phyloP scores from a whole-genome alignment of 1,140 invertebrate genomes.

The Phthorimaea operculella region DNA sequence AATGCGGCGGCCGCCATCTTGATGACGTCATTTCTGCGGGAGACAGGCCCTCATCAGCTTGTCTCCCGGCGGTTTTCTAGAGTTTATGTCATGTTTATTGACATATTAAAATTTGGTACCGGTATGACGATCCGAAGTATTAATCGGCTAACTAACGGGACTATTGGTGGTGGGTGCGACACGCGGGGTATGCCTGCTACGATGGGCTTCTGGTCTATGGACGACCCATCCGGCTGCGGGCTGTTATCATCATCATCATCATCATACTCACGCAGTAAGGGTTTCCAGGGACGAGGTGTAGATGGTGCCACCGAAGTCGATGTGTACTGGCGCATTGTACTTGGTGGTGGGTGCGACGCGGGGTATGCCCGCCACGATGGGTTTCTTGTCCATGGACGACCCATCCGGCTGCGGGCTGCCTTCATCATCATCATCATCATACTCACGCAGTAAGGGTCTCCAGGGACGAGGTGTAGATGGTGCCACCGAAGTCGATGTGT shows the following conservation, averaged over 20 bases:
- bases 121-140: too few species aligned
- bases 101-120: too few species aligned
- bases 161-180: conserved; percentile 90
- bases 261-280: conserved; percentile 92
- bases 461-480: conserved; percentile 95
- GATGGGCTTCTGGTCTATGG: conserved; percentile 25
- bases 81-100: too few species aligned
- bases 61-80: too few species aligned
- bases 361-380: conserved; percentile 78
- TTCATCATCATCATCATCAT: too few species aligned
- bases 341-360: conserved; percentile 91
- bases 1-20: too few species aligned
- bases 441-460: conserved; percentile 96
- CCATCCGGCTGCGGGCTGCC: conserved; percentile 24
- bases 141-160: too few species aligned
- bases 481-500: conserved; percentile 97
- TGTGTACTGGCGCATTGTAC: conserved; percentile 95
- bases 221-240: conserved; percentile 20
- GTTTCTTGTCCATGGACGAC: conserved; percentile 22
- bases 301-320: conserved; percentile 96
- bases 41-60: too few species aligned
- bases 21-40: too few species aligned
- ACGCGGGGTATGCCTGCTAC: conserved; percentile 86
- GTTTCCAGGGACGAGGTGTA: conserved; percentile 97
- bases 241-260: too few species aligned